These are phyloP conservation scores for Apamea sordens DNA, from an alignment of 2,888 invertebrate species.

Conservation along the genomic window DNA sequence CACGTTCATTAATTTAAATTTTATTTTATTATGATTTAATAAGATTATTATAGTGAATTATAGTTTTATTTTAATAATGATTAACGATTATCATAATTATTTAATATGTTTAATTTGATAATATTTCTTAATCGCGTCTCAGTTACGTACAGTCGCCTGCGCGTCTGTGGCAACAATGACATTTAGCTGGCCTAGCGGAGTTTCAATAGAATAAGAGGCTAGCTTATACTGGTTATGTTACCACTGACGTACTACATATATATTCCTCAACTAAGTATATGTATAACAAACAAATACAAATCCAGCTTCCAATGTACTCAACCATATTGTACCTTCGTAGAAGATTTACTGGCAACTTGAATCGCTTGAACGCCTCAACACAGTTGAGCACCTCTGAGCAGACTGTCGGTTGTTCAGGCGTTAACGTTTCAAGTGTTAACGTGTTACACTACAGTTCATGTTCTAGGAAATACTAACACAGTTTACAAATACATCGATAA, in stretches of 20 bases:
- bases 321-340: neutral
- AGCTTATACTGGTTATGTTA: neutral
- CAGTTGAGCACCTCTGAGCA: slow-evolving; percentile 7
- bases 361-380: slow-evolving; percentile 28
- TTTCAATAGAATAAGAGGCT: neutral
- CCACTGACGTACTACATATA: neutral
- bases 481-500: neutral
- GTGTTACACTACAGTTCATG: neutral
- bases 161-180: neutral
- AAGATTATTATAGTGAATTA: too few relatives aligned
- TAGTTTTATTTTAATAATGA: too few relatives aligned
- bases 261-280: neutral
- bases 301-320: neutral
- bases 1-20: too few relatives aligned
- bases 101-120: neutral
- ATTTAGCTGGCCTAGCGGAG: neutral
- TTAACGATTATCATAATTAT: too few relatives aligned
- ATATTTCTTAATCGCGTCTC: neutral
- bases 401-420: slow-evolving; percentile 12
- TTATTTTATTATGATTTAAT: neutral
- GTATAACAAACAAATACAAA: neutral
- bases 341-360: slow-evolving; percentile 11
- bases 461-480: neutral
- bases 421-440: slow-evolving; percentile 7
- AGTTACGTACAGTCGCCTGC: neutral